Percentiles rank a stretch among this genome's conserved stretches.
These are phyloP conservation scores for Temnopleurus reevesii DNA, from an alignment of 53 echinoderm and acorn worm genomes.

Conservation along the genomic window DNA sequence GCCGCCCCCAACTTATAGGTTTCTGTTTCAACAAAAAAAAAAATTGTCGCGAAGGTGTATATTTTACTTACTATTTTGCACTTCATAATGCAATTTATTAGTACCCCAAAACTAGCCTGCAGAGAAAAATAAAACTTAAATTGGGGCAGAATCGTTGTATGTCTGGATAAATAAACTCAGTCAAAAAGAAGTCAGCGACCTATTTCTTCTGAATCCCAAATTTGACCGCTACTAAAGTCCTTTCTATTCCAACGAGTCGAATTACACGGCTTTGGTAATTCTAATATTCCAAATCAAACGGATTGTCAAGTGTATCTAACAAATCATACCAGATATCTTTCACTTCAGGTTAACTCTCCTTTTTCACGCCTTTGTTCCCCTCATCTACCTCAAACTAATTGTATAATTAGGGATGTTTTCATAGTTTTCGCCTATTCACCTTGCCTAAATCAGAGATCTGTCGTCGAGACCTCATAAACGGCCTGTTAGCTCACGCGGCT, in stretches of 20 bases:
- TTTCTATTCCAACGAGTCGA: not conserved
- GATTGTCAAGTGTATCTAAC: not conserved
- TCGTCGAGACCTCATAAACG: constrained; percentile 57
- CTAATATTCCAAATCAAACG: not conserved
- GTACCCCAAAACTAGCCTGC: too few species aligned
- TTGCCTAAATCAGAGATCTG: constrained; percentile 50
- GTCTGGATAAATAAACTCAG: not conserved
- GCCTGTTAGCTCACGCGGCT: constrained; percentile 16
- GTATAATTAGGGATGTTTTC: constrained; percentile 56
- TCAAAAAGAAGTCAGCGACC: not conserved
- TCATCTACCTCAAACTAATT: constrained; percentile 47
- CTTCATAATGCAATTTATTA: too few species aligned
- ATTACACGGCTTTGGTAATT: not conserved
- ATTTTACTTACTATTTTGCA: too few species aligned
- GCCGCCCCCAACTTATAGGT: too few species aligned
- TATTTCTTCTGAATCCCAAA: constrained; percentile 24
- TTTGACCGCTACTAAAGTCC: constrained; percentile 28
- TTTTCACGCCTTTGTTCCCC: constrained; percentile 35
- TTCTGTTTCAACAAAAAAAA: too few species aligned
- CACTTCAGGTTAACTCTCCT: not conserved
- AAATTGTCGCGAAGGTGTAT: too few species aligned
- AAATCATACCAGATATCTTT: not conserved
- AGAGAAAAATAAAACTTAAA: too few species aligned
- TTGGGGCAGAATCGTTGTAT: too few species aligned
- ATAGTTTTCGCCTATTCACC: constrained; percentile 59